These are phyloP conservation scores for Crypturellus undulatus DNA, from an alignment of 2,113 vertebrate species.

Conservation along the genomic window DNA sequence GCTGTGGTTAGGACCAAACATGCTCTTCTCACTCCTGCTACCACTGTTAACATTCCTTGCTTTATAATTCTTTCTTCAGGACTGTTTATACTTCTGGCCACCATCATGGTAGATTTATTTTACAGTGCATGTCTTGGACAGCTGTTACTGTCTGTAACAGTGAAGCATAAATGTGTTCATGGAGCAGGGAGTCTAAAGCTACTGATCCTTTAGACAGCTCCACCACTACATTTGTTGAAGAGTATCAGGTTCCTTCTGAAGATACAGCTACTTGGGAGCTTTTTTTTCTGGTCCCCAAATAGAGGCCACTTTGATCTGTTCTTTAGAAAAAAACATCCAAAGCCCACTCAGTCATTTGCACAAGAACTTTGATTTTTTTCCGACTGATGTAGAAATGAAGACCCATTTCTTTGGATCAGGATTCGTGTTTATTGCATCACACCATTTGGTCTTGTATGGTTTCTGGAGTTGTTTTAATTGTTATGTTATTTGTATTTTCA, in stretches of 20 bases:
- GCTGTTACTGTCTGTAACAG: background rate
- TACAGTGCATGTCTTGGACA: background rate
- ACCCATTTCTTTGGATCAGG: background rate
- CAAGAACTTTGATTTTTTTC: background rate
- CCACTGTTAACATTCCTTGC: background rate
- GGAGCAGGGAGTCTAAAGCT: background rate
- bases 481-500: background rate
- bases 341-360: background rate
- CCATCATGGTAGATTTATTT: background rate
- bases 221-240: background rate
- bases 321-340: background rate
- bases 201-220: background rate
- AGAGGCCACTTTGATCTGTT: background rate
- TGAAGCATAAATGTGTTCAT: background rate
- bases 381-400: background rate
- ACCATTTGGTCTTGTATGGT: background rate
- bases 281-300: background rate
- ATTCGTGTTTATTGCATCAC: background rate
- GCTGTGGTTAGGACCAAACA: background rate
- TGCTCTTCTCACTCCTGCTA: background rate
- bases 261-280: constrained; percentile 7
- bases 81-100: background rate
- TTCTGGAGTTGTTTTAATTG: background rate
- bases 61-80: background rate
- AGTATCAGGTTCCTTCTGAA: background rate